Evolutionary conservation across 2,113 vertebrate genomes (phyloP).

Genomic region (Pteronura brasiliensis): DNA sequence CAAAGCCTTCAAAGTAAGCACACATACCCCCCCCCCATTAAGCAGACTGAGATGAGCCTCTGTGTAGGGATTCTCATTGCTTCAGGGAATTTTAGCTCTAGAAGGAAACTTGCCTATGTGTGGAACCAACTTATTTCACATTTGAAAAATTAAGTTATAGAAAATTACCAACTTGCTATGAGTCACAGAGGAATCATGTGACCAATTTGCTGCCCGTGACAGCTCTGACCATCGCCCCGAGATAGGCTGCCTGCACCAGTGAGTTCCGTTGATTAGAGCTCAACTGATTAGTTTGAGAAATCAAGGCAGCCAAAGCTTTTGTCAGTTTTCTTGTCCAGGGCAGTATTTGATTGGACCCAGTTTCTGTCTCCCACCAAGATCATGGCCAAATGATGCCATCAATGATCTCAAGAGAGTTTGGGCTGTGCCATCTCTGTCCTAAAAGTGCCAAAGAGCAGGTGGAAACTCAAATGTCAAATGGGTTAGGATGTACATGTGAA

Average conservation of each 20-base stretch:
- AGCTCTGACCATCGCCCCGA: not conserved
- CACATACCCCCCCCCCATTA: not conserved
- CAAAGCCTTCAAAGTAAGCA: not conserved
- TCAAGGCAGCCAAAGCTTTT: not conserved
- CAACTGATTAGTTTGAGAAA: not conserved
- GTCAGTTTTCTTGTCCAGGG: not conserved
- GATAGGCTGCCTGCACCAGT: not conserved
- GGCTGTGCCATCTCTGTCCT: not conserved
- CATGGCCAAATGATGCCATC: not conserved
- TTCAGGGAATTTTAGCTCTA: not conserved
- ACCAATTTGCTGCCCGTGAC: not conserved
- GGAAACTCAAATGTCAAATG: not conserved
- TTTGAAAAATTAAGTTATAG: not conserved
- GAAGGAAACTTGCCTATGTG: not conserved
- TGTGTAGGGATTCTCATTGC: not conserved
- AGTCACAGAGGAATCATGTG: not conserved
- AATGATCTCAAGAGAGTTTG: not conserved
- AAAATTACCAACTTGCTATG: not conserved
- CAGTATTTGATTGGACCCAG: not conserved
- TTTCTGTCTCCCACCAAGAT: not conserved
- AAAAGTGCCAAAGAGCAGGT: not conserved
- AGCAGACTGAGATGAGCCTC: not conserved
- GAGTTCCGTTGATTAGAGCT: not conserved
- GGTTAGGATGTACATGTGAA: not conserved
- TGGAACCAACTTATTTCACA: not conserved